Conservation (phyloP, 2,113 vertebrate genomes). For the Mellivora capensis region DNA sequence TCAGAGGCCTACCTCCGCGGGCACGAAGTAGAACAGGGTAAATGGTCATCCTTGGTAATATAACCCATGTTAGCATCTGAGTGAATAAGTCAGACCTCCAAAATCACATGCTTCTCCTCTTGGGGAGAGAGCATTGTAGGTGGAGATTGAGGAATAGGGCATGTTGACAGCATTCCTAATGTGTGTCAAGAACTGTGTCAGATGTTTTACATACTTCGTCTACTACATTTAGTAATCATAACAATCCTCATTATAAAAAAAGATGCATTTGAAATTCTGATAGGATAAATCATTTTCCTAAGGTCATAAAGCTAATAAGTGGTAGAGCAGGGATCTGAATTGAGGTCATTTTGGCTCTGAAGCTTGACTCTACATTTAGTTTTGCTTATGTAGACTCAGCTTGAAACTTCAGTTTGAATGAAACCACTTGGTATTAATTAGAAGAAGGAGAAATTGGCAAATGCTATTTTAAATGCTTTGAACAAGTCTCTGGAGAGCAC, state of each 20-base stretch:
- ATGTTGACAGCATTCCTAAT: background rate
- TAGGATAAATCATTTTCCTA: background rate
- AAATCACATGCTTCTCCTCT: background rate
- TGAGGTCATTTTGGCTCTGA: background rate
- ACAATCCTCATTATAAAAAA: background rate
- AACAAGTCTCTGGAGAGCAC: constrained; percentile 67
- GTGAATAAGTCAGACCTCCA: background rate
- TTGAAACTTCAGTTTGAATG: constrained; percentile 44
- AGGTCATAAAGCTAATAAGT: background rate
- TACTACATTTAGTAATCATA: background rate
- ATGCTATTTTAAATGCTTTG: constrained; percentile 66
- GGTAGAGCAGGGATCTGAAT: background rate
- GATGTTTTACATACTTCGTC: background rate
- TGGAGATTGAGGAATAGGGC: background rate
- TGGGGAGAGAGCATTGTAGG: background rate
- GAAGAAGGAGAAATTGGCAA: constrained; percentile 67
- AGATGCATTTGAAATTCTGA: background rate
- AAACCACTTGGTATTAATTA: constrained; percentile 73
- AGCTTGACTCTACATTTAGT: background rate
- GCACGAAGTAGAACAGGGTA: background rate
- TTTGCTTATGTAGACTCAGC: constrained; percentile 28
- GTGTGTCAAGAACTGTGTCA: background rate
- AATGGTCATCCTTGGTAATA: background rate
- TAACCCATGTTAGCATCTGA: background rate
- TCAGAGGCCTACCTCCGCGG: background rate